Evolutionary conservation across 2,888 invertebrate genomes (phyloP), one percentile per base, ranked within the genome.

Genomic region (Atethmia centrago): DNA sequence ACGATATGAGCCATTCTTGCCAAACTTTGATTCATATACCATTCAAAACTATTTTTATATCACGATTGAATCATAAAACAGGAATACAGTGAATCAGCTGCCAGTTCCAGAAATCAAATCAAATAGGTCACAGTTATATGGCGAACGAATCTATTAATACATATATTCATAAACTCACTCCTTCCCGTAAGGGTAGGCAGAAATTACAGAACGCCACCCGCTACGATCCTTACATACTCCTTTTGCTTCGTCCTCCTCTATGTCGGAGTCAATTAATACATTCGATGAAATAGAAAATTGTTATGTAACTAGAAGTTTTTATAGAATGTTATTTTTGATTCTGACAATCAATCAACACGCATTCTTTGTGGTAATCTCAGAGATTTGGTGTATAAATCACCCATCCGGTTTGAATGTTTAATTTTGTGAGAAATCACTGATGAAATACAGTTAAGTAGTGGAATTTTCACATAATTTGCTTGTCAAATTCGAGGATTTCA

Each of bases 11-110:
- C 58, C 14, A 71, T 67, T 61, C 42, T 9, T 61, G 67, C 42
- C 64, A 65, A 71, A 73, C 28, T 56, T 80, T 71, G 67, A 71
- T 71, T 73, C 51, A 74, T 71, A 58, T 28, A 47, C 10, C 47
- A 61, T 28, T 56, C 31, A 40, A 45, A 67, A 56, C 63, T 68
- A 67, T 82, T 62, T 76, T 81, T 31, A 71, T 66, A 49, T 16
- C 36, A 25, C 31, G 16, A 81, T 74, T 36, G 40, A 49, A 56
- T 73, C 51, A 40, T 81, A 56, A 79, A 77, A 55, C 14, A 45
- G 64, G 63, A 55, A 55, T n/a, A 21, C 21, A 42, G 28, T 79
- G 74, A 77, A 56, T 81, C 81, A 83, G 53, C 69, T 62, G 72
- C 63, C 31, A 25, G 53, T 73, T 69, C 47, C 45, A 66, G 78